Evolutionary conservation across 1,140 invertebrate genomes (phyloP).

Genomic region (Onthophagus taurus): DNA sequence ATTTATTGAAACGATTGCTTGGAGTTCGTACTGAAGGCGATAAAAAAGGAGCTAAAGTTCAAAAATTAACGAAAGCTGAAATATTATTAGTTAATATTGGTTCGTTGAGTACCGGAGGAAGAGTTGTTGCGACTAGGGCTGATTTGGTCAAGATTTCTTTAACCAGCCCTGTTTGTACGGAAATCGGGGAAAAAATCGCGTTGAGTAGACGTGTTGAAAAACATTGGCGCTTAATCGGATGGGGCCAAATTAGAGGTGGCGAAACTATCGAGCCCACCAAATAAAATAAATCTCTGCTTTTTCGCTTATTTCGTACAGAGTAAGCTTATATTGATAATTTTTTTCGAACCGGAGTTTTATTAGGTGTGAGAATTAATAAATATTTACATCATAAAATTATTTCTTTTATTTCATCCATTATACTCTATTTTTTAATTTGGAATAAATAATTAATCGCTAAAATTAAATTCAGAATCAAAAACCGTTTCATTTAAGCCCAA

Average conservation of each 20-base stretch:
- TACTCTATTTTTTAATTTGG: too few species aligned
- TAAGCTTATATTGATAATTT: too few species aligned
- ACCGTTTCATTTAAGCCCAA: too few species aligned
- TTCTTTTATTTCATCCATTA: too few species aligned
- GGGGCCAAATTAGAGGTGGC: slow-evolving; percentile 91
- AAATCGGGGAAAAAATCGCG: slow-evolving; percentile 97
- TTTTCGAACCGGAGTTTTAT: too few species aligned
- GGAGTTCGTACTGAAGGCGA: slow-evolving; percentile 98
- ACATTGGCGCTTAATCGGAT: slow-evolving; percentile 98
- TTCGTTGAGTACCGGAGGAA: slow-evolving; percentile 93
- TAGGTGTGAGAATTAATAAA: too few species aligned
- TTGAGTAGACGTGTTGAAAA: slow-evolving; percentile 96
- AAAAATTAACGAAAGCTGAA: slow-evolving; percentile 82
- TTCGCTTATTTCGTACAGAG: too few species aligned
- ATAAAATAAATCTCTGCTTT: slow-evolving; percentile 4
- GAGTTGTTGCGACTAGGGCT: slow-evolving; percentile 90
- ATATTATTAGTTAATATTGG: slow-evolving; percentile 97
- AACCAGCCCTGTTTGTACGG: slow-evolving; percentile 97
- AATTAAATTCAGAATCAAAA: too few species aligned
- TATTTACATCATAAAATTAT: too few species aligned
- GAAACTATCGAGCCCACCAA: slow-evolving; percentile 71
- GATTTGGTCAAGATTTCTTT: slow-evolving; percentile 97
- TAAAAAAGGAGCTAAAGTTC: slow-evolving; percentile 95
- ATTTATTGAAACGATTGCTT: slow-evolving; percentile 86
- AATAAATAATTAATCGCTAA: too few species aligned